Percentiles rank a stretch among this genome's conserved stretches.
Evolutionary conservation across 2,888 invertebrate genomes (phyloP).

Genomic region (Escarpia spicata): DNA sequence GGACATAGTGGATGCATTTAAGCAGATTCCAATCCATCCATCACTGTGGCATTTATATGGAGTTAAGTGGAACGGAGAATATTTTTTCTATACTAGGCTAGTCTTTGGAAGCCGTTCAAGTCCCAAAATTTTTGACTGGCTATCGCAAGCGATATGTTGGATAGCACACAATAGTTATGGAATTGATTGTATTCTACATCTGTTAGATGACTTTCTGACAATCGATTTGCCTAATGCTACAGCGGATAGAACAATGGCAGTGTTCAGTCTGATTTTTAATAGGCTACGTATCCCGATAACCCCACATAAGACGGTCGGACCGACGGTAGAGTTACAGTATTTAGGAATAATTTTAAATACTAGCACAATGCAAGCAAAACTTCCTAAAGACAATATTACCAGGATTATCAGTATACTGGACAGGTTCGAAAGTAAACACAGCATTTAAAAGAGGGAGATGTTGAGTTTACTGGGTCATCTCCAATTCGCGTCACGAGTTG

Average conservation of each 20-base stretch:
- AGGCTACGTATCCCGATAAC: neutral
- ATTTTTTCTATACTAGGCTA: neutral
- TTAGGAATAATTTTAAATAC: neutral
- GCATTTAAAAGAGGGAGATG: neutral
- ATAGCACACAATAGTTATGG: too few species aligned
- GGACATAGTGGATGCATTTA: neutral
- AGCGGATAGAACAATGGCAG: neutral
- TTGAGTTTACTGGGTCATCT: neutral
- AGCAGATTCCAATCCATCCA: neutral
- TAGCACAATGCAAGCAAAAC: neutral
- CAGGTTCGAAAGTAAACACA: neutral
- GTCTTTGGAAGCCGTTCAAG: neutral
- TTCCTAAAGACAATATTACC: neutral
- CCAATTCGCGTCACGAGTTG: too few species aligned
- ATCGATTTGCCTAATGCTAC: neutral
- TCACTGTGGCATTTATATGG: neutral
- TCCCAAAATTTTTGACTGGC: neutral
- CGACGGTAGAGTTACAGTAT: neutral
- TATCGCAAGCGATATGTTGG: neutral
- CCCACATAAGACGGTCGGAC: neutral
- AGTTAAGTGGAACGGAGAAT: neutral
- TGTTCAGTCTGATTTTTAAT: neutral
- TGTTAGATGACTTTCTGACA: neutral
- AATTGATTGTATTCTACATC: too few species aligned
- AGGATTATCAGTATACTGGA: neutral